phyloP scores from a whole-genome alignment of 1,140 invertebrate genomes.

The Pissodes strobi region DNA sequence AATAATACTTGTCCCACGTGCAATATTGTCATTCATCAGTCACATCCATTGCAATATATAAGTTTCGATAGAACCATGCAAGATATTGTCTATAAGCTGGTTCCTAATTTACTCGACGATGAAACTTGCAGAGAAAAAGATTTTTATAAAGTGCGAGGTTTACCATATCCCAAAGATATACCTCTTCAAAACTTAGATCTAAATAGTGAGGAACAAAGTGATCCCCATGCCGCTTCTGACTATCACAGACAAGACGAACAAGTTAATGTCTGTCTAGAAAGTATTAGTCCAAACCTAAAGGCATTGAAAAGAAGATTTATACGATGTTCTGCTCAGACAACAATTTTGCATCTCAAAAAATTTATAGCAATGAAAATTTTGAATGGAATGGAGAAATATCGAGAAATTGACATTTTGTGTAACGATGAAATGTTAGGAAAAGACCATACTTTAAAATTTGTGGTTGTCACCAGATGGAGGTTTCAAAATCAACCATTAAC shows the following conservation, averaged over 20 bases:
- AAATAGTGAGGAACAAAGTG: slow-evolving; percentile 64
- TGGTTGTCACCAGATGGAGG: slow-evolving; percentile 96
- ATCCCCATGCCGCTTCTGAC: slow-evolving; percentile 82
- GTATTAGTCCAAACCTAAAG: slow-evolving; percentile 80
- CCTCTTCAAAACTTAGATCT: slow-evolving; percentile 67
- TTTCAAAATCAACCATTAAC: slow-evolving; percentile 87
- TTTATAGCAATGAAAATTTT: slow-evolving; percentile 95
- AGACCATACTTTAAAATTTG: slow-evolving; percentile 98
- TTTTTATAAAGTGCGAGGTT: slow-evolving; percentile 81
- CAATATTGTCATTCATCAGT: slow-evolving; percentile 95
- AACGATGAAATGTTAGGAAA: slow-evolving; percentile 98
- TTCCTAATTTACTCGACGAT: slow-evolving; percentile 88
- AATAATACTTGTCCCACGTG: slow-evolving; percentile 98
- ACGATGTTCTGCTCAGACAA: slow-evolving; percentile 92
- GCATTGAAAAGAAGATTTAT: slow-evolving; percentile 87
- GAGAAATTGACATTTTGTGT: slow-evolving; percentile 97
- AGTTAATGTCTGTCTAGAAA: slow-evolving; percentile 88
- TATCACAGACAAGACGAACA: slow-evolving; percentile 95
- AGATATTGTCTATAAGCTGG: slow-evolving; percentile 97
- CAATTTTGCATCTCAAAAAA: slow-evolving; percentile 95
- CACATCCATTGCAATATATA: slow-evolving; percentile 94
- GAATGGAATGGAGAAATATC: slow-evolving; percentile 88
- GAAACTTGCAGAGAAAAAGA: slow-evolving; percentile 85
- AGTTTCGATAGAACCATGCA: slow-evolving; percentile 98
- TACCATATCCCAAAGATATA: slow-evolving; percentile 87